These are phyloP conservation scores for Episyrphus balteatus DNA, from an alignment of 1,140 invertebrate genomes.

Conservation along the genomic window DNA sequence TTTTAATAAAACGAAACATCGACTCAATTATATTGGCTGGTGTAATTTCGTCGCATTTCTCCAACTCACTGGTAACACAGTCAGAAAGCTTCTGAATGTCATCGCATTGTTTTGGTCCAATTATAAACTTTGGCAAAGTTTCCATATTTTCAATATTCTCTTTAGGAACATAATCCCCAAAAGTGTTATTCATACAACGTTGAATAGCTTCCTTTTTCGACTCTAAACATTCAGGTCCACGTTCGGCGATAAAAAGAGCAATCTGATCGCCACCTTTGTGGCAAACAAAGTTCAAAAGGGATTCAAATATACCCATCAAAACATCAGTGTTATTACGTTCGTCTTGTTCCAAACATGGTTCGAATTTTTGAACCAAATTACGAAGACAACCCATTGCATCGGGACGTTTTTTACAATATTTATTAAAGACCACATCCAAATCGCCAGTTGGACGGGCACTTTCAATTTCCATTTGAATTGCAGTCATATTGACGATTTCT, in stretches of 20 bases:
- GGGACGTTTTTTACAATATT: conserved; percentile 53
- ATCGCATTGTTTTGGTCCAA: conserved; percentile 24
- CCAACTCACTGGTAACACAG: conserved; percentile 54
- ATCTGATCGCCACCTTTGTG: conserved; percentile 71
- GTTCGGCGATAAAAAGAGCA: conserved; percentile 67
- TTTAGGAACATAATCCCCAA: conserved; percentile 38
- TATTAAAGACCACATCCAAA: conserved; percentile 40
- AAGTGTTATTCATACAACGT: conserved; percentile 52
- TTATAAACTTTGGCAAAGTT: conserved; percentile 24
- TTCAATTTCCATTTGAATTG: conserved; percentile 48
- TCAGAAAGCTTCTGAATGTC: conserved; percentile 47
- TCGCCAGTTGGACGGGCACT: conserved; percentile 47
- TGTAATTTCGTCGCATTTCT: conserved; percentile 57
- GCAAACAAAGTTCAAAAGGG: conserved; percentile 59
- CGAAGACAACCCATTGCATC: conserved; percentile 47
- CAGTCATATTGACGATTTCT: conserved; percentile 39
- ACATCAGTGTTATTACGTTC: conserved; percentile 41
- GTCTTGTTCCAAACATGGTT: conserved; percentile 49
- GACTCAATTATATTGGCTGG: conserved; percentile 69
- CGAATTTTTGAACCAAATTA: conserved; percentile 44
- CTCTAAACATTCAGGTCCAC: conserved; percentile 59
- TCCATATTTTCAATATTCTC: conserved; percentile 18
- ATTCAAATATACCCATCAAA: conserved; percentile 53
- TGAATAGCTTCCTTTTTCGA: conserved; percentile 48
- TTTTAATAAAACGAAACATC: conserved; percentile 52